phyloP scores from a whole-genome alignment of 2,888 invertebrate species.

The Muscina levida region DNA sequence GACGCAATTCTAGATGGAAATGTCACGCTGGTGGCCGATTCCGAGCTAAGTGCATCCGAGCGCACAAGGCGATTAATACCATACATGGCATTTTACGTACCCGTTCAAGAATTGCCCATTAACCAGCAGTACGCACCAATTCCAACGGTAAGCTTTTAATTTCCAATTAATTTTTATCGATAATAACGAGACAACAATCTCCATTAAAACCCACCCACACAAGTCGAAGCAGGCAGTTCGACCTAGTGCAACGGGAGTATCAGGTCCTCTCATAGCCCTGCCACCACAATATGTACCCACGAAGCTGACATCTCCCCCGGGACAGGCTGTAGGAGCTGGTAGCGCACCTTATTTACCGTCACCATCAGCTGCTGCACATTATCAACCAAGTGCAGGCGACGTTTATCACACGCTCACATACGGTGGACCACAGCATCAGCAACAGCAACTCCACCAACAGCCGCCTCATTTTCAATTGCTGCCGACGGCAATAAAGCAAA shows the following conservation, averaged over 20 bases:
- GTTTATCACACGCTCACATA: slow-evolving; percentile 74
- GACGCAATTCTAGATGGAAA: slow-evolving; percentile 51
- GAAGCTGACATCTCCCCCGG: slow-evolving; percentile 66
- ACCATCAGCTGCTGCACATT: slow-evolving; percentile 61
- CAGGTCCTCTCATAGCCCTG: slow-evolving; percentile 71
- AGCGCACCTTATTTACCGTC: slow-evolving; percentile 38
- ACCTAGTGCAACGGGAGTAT: slow-evolving; percentile 69
- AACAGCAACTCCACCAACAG: too few relatives aligned
- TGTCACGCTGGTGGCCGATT: slow-evolving; percentile 68
- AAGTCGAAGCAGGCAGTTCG: slow-evolving; percentile 68
- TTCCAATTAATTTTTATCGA: slow-evolving; percentile 60
- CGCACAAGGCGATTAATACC: slow-evolving; percentile 89
- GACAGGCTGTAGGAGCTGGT: neutral
- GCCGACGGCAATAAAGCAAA: slow-evolving; percentile 65
- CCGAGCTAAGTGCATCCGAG: slow-evolving; percentile 79
- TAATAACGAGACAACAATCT: slow-evolving; percentile 37
- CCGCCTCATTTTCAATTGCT: slow-evolving; percentile 66
- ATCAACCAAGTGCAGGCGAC: slow-evolving; percentile 71
- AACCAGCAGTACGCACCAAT: slow-evolving; percentile 76
- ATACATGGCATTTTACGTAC: slow-evolving; percentile 89
- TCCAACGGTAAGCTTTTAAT: slow-evolving; percentile 70
- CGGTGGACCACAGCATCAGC: slow-evolving; percentile 59
- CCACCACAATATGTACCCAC: slow-evolving; percentile 76
- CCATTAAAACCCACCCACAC: slow-evolving; percentile 9
- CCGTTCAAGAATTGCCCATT: slow-evolving; percentile 82